These are phyloP conservation scores for Pemphredon lugubris DNA, from an alignment of 2,888 invertebrate species.

Conservation along the genomic window DNA sequence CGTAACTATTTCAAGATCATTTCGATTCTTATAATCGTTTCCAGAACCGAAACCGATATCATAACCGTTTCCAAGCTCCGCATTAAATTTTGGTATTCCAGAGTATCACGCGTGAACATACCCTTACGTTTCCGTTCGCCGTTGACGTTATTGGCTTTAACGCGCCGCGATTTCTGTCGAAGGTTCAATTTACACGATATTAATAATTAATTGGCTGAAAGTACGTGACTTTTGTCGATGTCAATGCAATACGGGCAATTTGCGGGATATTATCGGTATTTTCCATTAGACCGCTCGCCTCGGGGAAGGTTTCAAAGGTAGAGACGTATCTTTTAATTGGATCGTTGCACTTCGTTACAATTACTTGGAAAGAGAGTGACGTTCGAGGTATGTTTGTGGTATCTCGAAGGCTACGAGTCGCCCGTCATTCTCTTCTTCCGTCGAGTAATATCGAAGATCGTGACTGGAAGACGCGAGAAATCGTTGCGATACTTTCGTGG, in stretches of 20 bases:
- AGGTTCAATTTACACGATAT: conserved; percentile 1
- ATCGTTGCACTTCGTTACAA: conserved; percentile 19
- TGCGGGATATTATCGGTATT: conserved; percentile 22
- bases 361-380: conserved; percentile 6
- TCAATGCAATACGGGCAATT: not conserved
- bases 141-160: not conserved
- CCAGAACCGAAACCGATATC: too few species aligned
- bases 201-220: not conserved
- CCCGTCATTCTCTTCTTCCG: not conserved
- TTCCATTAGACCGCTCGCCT: conserved; percentile 19
- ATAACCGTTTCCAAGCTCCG: too few species aligned
- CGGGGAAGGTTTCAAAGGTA: not conserved
- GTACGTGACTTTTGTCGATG: conserved; percentile 2
- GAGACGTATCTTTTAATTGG: conserved; percentile 28
- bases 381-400: conserved; percentile 1
- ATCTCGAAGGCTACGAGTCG: not conserved
- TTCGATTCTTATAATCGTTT: too few species aligned
- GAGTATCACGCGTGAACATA: too few species aligned
- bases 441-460: not conserved
- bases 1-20: too few species aligned
- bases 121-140: too few species aligned
- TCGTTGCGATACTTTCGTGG: too few species aligned
- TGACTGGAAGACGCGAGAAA: too few species aligned
- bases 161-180: not conserved
- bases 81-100: too few species aligned